Conservation (phyloP, 2,113 vertebrate species). For the Athene cunicularia region DNA sequence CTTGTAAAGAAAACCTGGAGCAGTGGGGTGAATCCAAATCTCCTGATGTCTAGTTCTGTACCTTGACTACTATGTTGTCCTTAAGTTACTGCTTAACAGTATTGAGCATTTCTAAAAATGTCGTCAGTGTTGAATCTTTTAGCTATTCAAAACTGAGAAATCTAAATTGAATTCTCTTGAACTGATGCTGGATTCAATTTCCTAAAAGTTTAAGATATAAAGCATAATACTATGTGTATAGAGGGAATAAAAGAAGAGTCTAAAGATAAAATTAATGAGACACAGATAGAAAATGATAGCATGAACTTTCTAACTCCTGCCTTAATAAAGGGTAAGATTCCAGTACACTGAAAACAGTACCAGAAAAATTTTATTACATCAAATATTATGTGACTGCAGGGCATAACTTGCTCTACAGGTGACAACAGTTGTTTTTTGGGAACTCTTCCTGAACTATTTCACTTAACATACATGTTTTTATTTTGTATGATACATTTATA, state of each 20-base stretch:
- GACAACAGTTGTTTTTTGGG: background rate
- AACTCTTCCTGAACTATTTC: background rate
- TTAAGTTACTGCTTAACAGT: background rate
- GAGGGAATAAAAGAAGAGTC: background rate
- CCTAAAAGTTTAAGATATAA: slow-evolving; percentile 31
- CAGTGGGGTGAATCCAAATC: background rate
- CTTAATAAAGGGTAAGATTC: background rate
- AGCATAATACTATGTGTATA: background rate
- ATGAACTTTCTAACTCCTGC: background rate
- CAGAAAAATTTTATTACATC: background rate
- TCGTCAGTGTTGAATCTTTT: background rate
- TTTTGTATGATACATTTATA: background rate
- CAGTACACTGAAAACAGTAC: background rate
- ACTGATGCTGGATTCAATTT: slow-evolving; percentile 25
- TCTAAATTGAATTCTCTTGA: slow-evolving; percentile 22
- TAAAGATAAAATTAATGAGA: slow-evolving; percentile 47
- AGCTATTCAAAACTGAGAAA: background rate
- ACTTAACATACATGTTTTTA: background rate
- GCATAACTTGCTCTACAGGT: background rate
- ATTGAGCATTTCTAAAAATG: background rate
- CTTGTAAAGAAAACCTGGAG: background rate
- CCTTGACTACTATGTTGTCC: background rate
- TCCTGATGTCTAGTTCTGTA: background rate
- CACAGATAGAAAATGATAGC: background rate
- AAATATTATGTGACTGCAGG: background rate